Conservation (phyloP, 35 echinoderm and acorn worm genomes). For the Amphiura filiformis region DNA sequence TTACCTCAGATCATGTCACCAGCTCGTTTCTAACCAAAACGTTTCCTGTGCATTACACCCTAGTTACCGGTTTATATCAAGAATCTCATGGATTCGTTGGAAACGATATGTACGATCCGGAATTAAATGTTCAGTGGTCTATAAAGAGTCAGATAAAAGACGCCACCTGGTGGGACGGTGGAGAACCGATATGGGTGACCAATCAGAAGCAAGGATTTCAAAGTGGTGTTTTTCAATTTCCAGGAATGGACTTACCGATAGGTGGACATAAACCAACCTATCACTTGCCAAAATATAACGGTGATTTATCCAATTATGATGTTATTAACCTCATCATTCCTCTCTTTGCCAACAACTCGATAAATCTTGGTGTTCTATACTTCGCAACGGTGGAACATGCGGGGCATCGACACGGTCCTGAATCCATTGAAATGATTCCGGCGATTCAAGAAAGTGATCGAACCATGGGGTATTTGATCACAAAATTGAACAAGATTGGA, state of each 20-base stretch:
- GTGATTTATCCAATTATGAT: constrained; percentile 13
- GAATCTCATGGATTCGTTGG: constrained; percentile 87
- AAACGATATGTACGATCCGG: constrained; percentile 91
- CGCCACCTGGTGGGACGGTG: constrained; percentile 70
- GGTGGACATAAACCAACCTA: constrained; percentile 33
- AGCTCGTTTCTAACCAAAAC: constrained; percentile 90
- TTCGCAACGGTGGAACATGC: constrained; percentile 62
- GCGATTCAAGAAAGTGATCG: constrained; percentile 44
- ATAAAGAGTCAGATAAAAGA: constrained; percentile 20
- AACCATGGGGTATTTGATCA: constrained; percentile 51
- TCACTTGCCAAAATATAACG: constrained; percentile 33
- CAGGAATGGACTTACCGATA: constrained; percentile 43
- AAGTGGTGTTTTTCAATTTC: constrained; percentile 53
- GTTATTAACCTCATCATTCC: constrained; percentile 44
- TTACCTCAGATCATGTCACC: constrained; percentile 52
- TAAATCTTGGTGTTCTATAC: constrained; percentile 75
- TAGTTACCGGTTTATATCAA: constrained; percentile 85
- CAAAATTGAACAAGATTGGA: constrained; percentile 29
- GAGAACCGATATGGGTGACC: constrained; percentile 80
- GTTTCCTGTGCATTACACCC: constrained; percentile 87
- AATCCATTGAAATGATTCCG: constrained; percentile 38
- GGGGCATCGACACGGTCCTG: constrained; percentile 57
- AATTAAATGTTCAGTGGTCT: constrained; percentile 35
- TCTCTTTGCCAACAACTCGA: constrained; percentile 36
- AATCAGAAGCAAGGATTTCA: constrained; percentile 69